Evolutionary conservation across 2,888 invertebrate genomes (phyloP), one percentile per base, ranked within the genome.

Genomic region (Oscheius sp.): DNA sequence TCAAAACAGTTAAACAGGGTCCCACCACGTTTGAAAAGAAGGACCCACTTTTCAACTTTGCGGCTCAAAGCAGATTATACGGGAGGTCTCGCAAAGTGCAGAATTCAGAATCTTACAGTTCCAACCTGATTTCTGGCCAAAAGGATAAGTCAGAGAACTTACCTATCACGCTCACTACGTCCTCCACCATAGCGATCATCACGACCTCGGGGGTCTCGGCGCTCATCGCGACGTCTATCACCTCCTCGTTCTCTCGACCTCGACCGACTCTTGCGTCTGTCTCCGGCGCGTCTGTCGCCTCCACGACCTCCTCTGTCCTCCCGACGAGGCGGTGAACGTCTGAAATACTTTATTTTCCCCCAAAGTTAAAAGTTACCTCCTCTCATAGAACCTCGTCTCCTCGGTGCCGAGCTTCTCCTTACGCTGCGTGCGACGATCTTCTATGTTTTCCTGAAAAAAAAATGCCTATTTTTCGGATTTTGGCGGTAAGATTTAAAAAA

Each of bases 391-490:
- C 33, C 59, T 33, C 5, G 42, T 37, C 47, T 42, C 63, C 37
- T 59, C 70, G 9, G 72, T 72, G 21, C 74, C 77, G 10, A 76
- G 21, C 48, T 73, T 80, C 74, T 74, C 83, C 57, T 76, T 79
- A 74, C 73, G 58, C n/a, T 79, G 74, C 37, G 79, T 80, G 7
- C 86, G 80, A 50, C 86, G 77, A 21, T 86, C 85, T 5, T 87
- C 86, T 42, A 87, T 85, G 9, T 73, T 81, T 13, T 84, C 81
- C 85, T 85, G 74, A 59, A 82, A 81, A 58, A 21, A 13, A 10
- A 5, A 21, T n/a, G 21, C 21, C 21, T 21, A 21, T 21, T 21
- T 21, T 21, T 21, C 21, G 21, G 21, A 21, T 21, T 21, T 55
- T 55, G 29, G 3, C 10, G 29, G 3, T 55, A 55, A 21, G 10